Evolutionary conservation across 92 coral and sea anemone species (phyloP).

Genomic region (Porites rus): DNA sequence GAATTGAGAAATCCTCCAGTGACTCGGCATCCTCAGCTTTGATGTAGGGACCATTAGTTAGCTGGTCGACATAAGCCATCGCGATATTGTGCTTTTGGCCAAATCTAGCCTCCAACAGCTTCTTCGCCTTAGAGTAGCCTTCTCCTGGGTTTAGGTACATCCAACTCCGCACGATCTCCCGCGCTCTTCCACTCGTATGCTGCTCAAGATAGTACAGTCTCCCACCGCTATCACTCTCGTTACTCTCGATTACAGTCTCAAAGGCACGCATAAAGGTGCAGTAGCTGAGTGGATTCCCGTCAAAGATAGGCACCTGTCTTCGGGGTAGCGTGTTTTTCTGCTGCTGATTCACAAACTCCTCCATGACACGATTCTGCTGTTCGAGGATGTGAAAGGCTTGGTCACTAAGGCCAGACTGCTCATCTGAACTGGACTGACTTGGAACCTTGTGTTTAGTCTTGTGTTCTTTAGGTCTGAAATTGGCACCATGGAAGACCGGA

Average conservation of each 20-base stretch:
- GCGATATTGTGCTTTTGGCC: no score
- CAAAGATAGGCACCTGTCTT: slow-evolving; percentile 26
- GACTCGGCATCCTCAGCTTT: slow-evolving; percentile 51
- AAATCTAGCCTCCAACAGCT: no score
- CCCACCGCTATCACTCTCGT: slow-evolving; percentile 17
- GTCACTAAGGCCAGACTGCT: no score
- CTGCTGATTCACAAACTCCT: slow-evolving; percentile 29
- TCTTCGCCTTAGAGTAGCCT: no score
- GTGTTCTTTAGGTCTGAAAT: no score
- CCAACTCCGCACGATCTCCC: slow-evolving; percentile 45
- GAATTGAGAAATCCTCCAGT: slow-evolving; percentile 32
- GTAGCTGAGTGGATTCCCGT: slow-evolving; percentile 32
- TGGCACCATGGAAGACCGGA: no score
- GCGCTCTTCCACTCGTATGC: slow-evolving; percentile 37
- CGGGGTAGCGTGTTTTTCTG: slow-evolving; percentile 34
- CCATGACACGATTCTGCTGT: slow-evolving; percentile 9
- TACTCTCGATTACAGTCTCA: slow-evolving; percentile 19
- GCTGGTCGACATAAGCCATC: no score
- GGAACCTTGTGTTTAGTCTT: no score
- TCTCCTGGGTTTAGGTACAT: no score
- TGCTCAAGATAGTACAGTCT: slow-evolving; percentile 49
- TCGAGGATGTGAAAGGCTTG: no score
- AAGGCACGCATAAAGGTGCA: slow-evolving; percentile 33
- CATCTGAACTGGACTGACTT: no score
- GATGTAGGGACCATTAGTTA: no score